Evolutionary conservation across 2,797 vertebrate species (phyloP).

Genomic region (Enteromius argenteus): DNA sequence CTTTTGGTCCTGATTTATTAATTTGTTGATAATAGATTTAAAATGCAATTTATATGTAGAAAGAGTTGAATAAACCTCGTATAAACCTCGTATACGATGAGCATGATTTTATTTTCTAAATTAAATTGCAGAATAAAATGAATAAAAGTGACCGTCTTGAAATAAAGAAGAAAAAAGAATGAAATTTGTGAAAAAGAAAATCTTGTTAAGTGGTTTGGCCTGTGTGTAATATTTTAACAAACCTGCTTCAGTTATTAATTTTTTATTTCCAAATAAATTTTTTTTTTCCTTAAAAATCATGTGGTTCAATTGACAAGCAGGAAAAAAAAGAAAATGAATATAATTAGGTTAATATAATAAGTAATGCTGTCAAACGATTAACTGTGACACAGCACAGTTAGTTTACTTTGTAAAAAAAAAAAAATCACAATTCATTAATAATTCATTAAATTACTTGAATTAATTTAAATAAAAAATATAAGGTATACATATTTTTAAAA

Average conservation of each 20-base stretch:
- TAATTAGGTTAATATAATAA: not conserved
- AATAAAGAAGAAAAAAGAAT: not conserved
- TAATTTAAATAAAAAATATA: not conserved
- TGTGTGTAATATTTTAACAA: not conserved
- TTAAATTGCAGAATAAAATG: not conserved
- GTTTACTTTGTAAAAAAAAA: not conserved
- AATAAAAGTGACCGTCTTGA: not conserved
- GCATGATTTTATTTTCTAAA: not conserved
- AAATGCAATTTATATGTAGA: not conserved
- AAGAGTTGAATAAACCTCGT: not conserved
- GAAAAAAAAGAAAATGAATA: not conserved
- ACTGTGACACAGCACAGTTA: not conserved
- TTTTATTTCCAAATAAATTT: not conserved
- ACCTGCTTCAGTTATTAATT: not conserved
- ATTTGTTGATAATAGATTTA: not conserved
- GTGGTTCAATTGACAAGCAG: not conserved
- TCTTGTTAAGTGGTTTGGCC: not conserved
- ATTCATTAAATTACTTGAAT: not conserved
- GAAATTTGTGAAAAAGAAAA: not conserved
- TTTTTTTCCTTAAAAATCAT: not conserved
- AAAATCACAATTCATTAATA: constrained; percentile 2
- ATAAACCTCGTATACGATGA: not conserved
- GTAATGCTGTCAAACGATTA: no score
- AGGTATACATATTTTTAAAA: not conserved
- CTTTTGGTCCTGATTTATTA: not conserved